These are phyloP conservation scores for Alviniconcha marisindica DNA, from an alignment of 1,140 invertebrate species.

Conservation along the genomic window DNA sequence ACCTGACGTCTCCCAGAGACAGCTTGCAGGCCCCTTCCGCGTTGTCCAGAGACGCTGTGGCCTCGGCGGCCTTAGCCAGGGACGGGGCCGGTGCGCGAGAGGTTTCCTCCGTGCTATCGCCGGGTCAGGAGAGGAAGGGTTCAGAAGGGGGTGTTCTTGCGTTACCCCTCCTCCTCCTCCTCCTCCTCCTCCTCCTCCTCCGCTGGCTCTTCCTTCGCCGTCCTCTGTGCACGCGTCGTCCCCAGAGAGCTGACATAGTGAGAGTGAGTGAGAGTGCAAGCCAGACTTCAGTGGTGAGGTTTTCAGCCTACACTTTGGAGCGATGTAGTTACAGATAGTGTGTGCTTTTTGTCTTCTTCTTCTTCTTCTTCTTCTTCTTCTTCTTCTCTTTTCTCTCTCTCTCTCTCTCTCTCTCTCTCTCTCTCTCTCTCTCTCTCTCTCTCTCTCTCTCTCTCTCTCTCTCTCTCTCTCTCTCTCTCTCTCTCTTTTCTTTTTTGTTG, in stretches of 20 bases:
- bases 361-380: no score
- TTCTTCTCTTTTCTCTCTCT: not conserved
- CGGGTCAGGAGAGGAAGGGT: no score
- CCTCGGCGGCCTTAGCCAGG: not conserved
- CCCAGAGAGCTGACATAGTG: conserved; percentile 18
- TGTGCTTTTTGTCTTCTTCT: no score
- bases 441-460: not conserved
- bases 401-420: not conserved
- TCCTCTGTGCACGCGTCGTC: not conserved
- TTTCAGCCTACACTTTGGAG: not conserved
- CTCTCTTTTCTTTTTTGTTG: not conserved
- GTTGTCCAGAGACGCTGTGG: not conserved
- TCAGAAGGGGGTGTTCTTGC: no score
- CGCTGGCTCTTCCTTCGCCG: not conserved
- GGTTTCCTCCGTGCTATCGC: not conserved
- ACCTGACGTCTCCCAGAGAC: not conserved
- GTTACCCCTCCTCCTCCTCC: not conserved
- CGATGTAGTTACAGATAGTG: not conserved
- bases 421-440: not conserved
- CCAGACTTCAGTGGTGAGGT: not conserved
- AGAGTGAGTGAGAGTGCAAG: not conserved
- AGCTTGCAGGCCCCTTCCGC: not conserved
- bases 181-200: not conserved
- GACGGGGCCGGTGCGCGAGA: not conserved
- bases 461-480: not conserved